Percentiles rank a stretch among this genome's conserved stretches.
Evolutionary conservation across 1,140 invertebrate species (phyloP).

Genomic region (Eupristina koningsbergeri): DNA sequence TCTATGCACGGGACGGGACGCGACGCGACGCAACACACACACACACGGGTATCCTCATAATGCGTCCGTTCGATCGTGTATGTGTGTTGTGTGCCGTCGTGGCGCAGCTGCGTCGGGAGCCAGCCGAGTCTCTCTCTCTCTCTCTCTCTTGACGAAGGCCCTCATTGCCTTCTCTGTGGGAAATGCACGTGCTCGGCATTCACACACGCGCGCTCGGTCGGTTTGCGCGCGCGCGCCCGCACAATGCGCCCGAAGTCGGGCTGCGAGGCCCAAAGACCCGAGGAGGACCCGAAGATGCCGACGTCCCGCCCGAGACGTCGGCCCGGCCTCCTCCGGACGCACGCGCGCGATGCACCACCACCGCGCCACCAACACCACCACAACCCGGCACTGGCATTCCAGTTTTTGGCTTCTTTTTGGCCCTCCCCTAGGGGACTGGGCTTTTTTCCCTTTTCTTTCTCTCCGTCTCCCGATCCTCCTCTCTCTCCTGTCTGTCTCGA

Average conservation of each 20-base stretch:
- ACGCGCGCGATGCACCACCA: not conserved
- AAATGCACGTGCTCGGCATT: slow-evolving; percentile 71
- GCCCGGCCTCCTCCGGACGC: not conserved
- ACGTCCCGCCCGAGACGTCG: not conserved
- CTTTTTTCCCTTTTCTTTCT: slow-evolving; percentile 3
- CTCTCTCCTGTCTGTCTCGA: not conserved
- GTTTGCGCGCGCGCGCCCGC: slow-evolving; percentile 21
- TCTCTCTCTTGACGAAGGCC: slow-evolving; percentile 56
- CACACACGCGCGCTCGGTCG: slow-evolving; percentile 63
- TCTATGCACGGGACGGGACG: not conserved
- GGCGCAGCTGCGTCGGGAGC: not conserved
- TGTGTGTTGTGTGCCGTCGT: not conserved
- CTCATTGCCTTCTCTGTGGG: slow-evolving; percentile 66
- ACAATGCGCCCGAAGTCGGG: slow-evolving; percentile 10
- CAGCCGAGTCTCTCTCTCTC: no score
- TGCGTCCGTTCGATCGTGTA: not conserved
- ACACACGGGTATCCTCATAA: not conserved
- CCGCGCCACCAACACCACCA: no score
- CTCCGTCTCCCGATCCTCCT: not conserved
- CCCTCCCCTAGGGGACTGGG: not conserved
- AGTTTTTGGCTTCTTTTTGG: slow-evolving; percentile 5
- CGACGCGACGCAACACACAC: not conserved
- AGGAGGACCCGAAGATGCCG: not conserved
- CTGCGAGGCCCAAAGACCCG: not conserved
- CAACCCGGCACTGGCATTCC: slow-evolving; percentile 6